Conservation (phyloP, 2,888 invertebrate species). For the Exephanes ischioxanthus region DNA sequence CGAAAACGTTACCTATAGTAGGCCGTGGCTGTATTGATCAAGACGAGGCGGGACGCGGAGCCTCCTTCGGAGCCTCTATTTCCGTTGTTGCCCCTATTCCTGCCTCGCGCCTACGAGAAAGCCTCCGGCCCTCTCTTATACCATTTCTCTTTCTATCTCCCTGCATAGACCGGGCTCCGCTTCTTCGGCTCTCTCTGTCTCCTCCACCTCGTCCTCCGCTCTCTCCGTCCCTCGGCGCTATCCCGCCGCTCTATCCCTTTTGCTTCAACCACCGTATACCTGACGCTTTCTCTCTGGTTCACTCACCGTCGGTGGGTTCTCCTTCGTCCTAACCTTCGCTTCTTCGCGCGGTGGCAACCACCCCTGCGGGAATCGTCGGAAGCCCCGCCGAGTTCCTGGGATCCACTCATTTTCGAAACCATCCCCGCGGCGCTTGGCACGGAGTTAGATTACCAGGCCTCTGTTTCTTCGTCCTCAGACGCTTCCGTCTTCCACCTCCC, state of each 20-base stretch:
- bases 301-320: slow-evolving; percentile 58
- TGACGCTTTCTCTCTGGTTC: slow-evolving; percentile 68
- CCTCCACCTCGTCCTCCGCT: slow-evolving; percentile 47
- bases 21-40: slow-evolving; percentile 85
- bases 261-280: slow-evolving; percentile 61
- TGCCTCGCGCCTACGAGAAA: slow-evolving; percentile 81
- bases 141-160: slow-evolving; percentile 61
- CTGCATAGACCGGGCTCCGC: slow-evolving; percentile 27
- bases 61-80: slow-evolving; percentile 82
- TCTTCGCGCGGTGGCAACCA: slow-evolving; percentile 60
- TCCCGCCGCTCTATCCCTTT: slow-evolving; percentile 33
- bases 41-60: slow-evolving; percentile 83
- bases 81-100: slow-evolving; percentile 83
- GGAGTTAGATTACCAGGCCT: slow-evolving; percentile 73
- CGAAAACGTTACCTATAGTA: slow-evolving; percentile 82
- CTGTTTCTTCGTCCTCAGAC: slow-evolving; percentile 47
- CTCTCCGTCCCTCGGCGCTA: not conserved
- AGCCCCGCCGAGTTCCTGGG: slow-evolving; percentile 72
- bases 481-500: slow-evolving; percentile 44
- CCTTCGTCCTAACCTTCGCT: slow-evolving; percentile 59
- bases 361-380: slow-evolving; percentile 72
- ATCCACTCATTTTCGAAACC: slow-evolving; percentile 77
- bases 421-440: slow-evolving; percentile 76
- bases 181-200: slow-evolving; percentile 32
- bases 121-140: slow-evolving; percentile 65